phyloP scores from a whole-genome alignment of 2,797 vertebrate species.

The Crax fasciolata region DNA sequence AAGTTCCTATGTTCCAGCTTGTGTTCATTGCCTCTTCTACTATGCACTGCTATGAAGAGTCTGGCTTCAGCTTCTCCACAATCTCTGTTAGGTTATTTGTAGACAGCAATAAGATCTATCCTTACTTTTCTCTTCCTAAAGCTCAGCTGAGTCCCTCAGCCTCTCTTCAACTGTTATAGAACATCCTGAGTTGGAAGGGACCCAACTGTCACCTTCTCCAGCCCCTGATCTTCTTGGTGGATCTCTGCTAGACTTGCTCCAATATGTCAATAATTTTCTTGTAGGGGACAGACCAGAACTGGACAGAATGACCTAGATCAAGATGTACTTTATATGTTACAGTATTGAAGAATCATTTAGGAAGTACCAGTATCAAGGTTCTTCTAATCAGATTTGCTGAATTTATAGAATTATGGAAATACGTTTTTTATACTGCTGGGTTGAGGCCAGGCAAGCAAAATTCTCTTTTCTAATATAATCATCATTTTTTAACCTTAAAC shows the following conservation, averaged over 20 bases:
- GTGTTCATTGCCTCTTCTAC: neutral
- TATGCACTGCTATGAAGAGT: neutral
- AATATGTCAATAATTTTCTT: neutral
- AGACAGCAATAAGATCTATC: constrained; percentile 33
- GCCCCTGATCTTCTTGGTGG: neutral
- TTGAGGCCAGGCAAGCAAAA: neutral
- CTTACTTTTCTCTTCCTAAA: neutral
- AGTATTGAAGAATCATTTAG: neutral
- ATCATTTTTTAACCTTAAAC: neutral
- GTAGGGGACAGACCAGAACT: neutral
- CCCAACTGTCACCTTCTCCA: neutral
- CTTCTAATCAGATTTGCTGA: neutral
- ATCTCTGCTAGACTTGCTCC: neutral
- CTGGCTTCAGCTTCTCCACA: neutral
- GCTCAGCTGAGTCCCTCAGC: neutral
- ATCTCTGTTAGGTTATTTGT: neutral
- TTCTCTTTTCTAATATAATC: neutral
- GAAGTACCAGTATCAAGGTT: neutral
- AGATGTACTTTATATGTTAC: neutral
- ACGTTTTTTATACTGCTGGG: neutral
- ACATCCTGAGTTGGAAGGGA: too few relatives aligned
- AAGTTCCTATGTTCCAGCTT: neutral
- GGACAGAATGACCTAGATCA: neutral
- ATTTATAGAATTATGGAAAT: neutral
- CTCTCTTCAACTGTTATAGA: neutral